phyloP scores from a whole-genome alignment of 2,888 invertebrate genomes.

The Platerodrilus igneus region DNA sequence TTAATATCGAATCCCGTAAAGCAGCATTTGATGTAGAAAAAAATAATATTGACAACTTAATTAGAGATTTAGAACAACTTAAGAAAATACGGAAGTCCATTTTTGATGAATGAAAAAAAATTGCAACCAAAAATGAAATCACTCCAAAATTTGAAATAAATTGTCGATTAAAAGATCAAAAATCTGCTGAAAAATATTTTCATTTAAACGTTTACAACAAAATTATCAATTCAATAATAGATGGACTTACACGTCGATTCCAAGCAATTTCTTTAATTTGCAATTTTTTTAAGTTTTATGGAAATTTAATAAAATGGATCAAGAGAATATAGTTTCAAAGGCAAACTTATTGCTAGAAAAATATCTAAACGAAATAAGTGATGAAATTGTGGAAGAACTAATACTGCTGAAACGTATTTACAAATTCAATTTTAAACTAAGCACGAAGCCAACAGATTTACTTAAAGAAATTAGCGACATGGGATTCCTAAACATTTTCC shows the following conservation, averaged over 20 bases:
- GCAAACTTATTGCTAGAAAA: conserved; percentile 6
- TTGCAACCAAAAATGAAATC: conserved; percentile 8
- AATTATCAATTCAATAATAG: conserved; percentile 6
- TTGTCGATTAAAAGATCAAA: conserved; percentile 3
- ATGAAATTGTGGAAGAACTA: conserved; percentile 8
- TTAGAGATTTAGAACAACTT: conserved; percentile 8
- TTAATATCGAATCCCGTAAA: conserved; percentile 8
- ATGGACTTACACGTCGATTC: conserved; percentile 7
- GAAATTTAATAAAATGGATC: conserved; percentile 8
- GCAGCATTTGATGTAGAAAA: conserved; percentile 6
- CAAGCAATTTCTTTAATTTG: conserved; percentile 5
- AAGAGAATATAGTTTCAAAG: conserved; percentile 6
- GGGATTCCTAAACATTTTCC: conserved; percentile 8
- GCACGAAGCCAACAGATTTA: conserved; percentile 8
- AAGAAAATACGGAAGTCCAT: conserved; percentile 7
- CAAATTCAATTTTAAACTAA: conserved; percentile 9
- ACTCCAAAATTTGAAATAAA: conserved; percentile 5
- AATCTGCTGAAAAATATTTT: conserved; percentile 5
- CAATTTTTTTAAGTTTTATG: conserved; percentile 6
- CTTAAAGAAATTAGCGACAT: conserved; percentile 8
- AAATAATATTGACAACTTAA: conserved; percentile 8
- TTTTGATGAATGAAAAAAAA: conserved; percentile 8
- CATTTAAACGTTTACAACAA: conserved; percentile 4
- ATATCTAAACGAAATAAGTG: conserved; percentile 8
- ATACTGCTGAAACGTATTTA: conserved; percentile 10